These are phyloP conservation scores for Dendrocincla tyrannina DNA, from an alignment of 2,797 vertebrate species.

Conservation along the genomic window DNA sequence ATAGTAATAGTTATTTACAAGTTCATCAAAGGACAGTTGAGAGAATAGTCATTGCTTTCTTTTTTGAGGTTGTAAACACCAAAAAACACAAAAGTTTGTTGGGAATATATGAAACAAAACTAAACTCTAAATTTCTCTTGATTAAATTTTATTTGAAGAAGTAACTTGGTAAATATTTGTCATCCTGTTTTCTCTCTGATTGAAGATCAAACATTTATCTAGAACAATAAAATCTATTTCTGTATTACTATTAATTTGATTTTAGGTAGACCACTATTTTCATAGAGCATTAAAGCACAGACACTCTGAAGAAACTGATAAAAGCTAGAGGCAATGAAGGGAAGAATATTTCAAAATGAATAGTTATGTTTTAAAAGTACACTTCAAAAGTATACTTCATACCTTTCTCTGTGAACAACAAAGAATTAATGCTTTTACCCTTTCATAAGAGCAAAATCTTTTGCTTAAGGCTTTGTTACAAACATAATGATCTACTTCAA, in stretches of 20 bases:
- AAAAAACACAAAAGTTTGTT: neutral
- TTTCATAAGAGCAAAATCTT: neutral
- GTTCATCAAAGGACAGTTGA: neutral
- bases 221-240: neutral
- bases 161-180: neutral
- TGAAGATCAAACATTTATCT: neutral
- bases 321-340: neutral
- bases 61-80: neutral
- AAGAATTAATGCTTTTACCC: neutral
- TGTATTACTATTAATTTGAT: neutral
- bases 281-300: neutral
- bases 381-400: neutral
- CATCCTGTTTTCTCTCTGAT: neutral
- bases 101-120: neutral
- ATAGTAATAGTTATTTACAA: neutral
- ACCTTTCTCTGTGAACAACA: neutral
- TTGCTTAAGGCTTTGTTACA: neutral
- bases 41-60: neutral
- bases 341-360: neutral
- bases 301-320: neutral
- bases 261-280: neutral
- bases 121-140: neutral
- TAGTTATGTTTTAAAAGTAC: neutral
- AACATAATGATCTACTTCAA: neutral
- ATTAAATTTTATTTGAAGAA: neutral